These are phyloP conservation scores for Gymnarchus niloticus DNA, from an alignment of 2,113 vertebrate species.

Conservation along the genomic window DNA sequence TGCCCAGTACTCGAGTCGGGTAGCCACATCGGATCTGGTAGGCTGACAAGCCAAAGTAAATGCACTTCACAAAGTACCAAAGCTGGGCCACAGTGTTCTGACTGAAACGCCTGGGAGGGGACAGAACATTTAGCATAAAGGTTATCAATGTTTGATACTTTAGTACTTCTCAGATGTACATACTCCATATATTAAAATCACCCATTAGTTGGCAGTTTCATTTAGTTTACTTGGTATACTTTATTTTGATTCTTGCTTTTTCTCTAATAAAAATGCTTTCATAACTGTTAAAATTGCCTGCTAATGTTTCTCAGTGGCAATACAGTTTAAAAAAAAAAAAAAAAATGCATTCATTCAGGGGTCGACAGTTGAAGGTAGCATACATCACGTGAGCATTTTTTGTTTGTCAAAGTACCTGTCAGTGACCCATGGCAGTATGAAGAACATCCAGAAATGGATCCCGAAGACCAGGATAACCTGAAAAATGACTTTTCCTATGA, in stretches of 20 bases:
- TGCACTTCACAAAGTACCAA: conserved; percentile 99
- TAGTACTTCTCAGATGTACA: too few relatives aligned
- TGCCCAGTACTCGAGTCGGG: conserved; percentile 92
- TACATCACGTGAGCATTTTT: not conserved
- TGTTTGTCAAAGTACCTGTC: conserved; percentile 70
- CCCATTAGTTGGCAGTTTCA: not conserved
- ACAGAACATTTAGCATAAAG: conserved; percentile 23
- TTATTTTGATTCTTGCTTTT: not conserved
- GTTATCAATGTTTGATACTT: not conserved
- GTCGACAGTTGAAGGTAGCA: not conserved
- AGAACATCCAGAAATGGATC: conserved; percentile 99
- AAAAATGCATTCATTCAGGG: too few relatives aligned
- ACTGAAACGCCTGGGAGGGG: conserved; percentile 79
- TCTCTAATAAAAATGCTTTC: not conserved
- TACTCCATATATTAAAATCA: not conserved
- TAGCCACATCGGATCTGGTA: conserved; percentile 99
- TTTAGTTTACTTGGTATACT: not conserved
- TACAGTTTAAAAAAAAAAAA: too few relatives aligned
- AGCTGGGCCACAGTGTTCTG: conserved; percentile 93
- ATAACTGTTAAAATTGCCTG: too few relatives aligned
- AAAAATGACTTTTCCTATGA: conserved; percentile 92
- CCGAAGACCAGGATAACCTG: conserved; percentile 95
- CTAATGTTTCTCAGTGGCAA: not conserved
- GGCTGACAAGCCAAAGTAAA: conserved; percentile 95
- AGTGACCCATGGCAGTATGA: conserved; percentile 87